phyloP scores from a whole-genome alignment of 2,888 invertebrate genomes.

The Pseudoips prasinana region DNA sequence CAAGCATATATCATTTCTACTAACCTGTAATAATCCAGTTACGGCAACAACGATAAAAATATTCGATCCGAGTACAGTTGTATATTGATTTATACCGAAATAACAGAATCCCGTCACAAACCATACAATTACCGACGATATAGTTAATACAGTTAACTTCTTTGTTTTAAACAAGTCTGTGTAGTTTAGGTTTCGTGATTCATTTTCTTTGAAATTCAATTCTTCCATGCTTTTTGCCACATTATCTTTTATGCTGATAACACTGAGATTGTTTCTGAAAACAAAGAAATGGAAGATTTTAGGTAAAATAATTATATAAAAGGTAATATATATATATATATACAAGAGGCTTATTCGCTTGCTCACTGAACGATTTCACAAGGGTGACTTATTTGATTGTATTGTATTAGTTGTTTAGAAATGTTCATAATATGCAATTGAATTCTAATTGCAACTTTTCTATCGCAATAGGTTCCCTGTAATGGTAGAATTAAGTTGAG shows the following conservation, averaged over 20 bases:
- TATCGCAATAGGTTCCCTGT: too few species aligned
- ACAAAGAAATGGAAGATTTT: too few species aligned
- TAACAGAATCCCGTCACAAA: slow-evolving; percentile 43
- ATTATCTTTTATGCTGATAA: slow-evolving; percentile 38
- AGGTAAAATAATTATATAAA: too few species aligned
- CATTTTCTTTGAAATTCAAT: slow-evolving; percentile 31
- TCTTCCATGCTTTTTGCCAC: slow-evolving; percentile 38
- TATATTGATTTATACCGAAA: slow-evolving; percentile 52
- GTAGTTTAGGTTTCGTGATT: slow-evolving; percentile 32
- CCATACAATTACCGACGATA: slow-evolving; percentile 41
- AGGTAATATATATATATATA: too few species aligned
- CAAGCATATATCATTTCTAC: too few species aligned
- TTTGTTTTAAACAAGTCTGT: slow-evolving; percentile 47
- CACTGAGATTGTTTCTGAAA: slow-evolving; percentile 47
- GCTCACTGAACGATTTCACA: too few species aligned
- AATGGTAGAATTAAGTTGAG: too few species aligned
- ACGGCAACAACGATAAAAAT: slow-evolving; percentile 42
- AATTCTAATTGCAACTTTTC: too few species aligned
- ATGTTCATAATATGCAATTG: too few species aligned
- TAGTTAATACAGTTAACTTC: slow-evolving; percentile 37
- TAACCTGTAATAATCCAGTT: slow-evolving; percentile 50
- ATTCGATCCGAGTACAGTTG: slow-evolving; percentile 43
- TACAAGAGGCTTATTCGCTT: too few species aligned
- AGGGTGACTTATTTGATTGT: too few species aligned
- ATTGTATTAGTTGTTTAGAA: too few species aligned